Evolutionary conservation across 1,140 invertebrate genomes (phyloP).

Genomic region (Cotesia glomerata): DNA sequence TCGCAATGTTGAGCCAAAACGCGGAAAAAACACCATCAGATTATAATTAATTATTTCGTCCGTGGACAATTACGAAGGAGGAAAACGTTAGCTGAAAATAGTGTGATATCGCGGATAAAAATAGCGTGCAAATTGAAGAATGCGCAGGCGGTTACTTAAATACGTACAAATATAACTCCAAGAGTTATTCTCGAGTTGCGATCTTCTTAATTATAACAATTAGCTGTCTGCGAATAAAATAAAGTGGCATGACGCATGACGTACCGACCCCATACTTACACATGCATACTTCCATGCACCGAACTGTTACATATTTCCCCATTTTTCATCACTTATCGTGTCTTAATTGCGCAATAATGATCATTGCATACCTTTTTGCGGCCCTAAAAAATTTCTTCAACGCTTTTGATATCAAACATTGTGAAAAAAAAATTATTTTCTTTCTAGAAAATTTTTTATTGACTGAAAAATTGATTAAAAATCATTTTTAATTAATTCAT

Average conservation of each 20-base stretch:
- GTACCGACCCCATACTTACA: constrained; percentile 19
- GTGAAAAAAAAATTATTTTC: too few relatives aligned
- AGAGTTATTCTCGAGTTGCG: constrained; percentile 53
- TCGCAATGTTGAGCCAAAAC: too few relatives aligned
- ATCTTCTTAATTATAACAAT: constrained; percentile 61
- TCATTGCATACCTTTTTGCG: too few relatives aligned
- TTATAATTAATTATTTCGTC: too few relatives aligned
- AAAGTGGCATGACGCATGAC: constrained; percentile 42
- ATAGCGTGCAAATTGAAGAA: constrained; percentile 38
- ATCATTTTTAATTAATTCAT: too few relatives aligned
- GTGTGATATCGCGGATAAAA: constrained; percentile 39
- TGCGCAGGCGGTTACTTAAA: constrained; percentile 20
- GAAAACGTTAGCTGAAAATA: background rate
- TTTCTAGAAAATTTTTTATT: too few relatives aligned
- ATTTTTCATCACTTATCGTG: background rate
- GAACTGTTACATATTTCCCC: background rate
- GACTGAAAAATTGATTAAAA: too few relatives aligned
- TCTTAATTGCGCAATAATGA: too few relatives aligned
- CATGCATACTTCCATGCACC: background rate
- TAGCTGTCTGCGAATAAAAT: constrained; percentile 49
- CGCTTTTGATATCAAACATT: too few relatives aligned
- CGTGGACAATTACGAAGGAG: too few relatives aligned
- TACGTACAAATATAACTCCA: constrained; percentile 51
- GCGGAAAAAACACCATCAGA: too few relatives aligned
- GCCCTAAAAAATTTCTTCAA: too few relatives aligned